These are phyloP conservation scores for Drosophila formosana DNA, from an alignment of 2,888 invertebrate species.

Conservation along the genomic window DNA sequence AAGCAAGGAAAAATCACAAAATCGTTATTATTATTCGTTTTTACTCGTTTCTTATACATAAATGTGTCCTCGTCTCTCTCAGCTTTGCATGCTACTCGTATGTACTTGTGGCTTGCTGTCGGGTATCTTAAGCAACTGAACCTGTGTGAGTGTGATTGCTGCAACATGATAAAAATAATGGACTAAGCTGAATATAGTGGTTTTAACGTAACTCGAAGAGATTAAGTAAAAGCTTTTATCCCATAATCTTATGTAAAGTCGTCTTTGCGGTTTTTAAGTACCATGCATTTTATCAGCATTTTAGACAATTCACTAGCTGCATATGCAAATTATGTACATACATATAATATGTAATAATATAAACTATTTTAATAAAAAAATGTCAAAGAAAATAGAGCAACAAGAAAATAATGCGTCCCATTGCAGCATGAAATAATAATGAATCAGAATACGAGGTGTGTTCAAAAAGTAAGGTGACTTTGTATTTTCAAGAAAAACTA, in stretches of 20 bases:
- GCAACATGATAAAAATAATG: neutral
- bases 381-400: no score
- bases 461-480: no score
- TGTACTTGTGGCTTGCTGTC: neutral
- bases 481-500: no score
- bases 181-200: neutral
- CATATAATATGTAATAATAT: no score
- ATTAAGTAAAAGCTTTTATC: neutral
- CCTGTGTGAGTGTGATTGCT: neutral
- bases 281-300: no score
- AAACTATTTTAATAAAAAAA: no score
- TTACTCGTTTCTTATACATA: constrained; percentile 11
- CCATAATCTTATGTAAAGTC: neutral
- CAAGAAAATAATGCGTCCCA: no score
- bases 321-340: no score
- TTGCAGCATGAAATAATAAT: no score
- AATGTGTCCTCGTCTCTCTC: neutral
- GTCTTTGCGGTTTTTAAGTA: no score
- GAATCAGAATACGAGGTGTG: no score
- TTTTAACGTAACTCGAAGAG: neutral
- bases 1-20: constrained; percentile 37
- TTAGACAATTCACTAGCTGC: no score
- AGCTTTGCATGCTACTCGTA: neutral
- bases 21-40: constrained; percentile 13
- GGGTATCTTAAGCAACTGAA: constrained; percentile 6